Evolutionary conservation across 2,113 vertebrate species (phyloP).

Genomic region (Bungarus multicinctus): DNA sequence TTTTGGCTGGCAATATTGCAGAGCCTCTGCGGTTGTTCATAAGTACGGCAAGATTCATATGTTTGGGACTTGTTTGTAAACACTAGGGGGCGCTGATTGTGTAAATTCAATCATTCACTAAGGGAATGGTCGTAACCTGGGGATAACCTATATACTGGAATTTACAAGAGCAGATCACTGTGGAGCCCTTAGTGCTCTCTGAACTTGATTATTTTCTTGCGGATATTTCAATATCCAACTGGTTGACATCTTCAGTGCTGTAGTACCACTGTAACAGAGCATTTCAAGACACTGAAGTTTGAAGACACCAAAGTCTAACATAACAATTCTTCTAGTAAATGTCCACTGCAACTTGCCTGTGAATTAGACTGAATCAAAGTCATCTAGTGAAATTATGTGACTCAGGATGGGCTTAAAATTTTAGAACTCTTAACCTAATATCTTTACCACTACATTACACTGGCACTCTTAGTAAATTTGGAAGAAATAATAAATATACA

Average conservation of each 20-base stretch:
- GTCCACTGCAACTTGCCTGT: not conserved
- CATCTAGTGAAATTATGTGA: not conserved
- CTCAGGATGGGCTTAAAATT: not conserved
- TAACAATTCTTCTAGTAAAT: not conserved
- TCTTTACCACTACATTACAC: not conserved
- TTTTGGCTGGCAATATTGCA: too few species aligned
- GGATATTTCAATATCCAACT: not conserved
- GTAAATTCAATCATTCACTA: too few species aligned
- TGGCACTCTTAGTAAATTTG: not conserved
- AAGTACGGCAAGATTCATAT: too few species aligned
- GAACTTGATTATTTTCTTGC: not conserved
- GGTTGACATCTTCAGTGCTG: not conserved
- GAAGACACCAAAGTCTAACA: not conserved
- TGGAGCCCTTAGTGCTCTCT: not conserved
- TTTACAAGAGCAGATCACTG: not conserved
- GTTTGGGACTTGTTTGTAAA: too few species aligned
- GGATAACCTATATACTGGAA: too few species aligned
- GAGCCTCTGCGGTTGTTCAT: too few species aligned
- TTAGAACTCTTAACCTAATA: not conserved
- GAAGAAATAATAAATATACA: not conserved
- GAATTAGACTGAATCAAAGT: not conserved
- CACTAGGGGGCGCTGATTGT: too few species aligned
- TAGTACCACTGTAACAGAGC: not conserved
- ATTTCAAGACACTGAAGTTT: not conserved
- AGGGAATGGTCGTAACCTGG: too few species aligned